Evolutionary conservation across 2,797 vertebrate species (phyloP).

Genomic region (Xenops minutus): DNA sequence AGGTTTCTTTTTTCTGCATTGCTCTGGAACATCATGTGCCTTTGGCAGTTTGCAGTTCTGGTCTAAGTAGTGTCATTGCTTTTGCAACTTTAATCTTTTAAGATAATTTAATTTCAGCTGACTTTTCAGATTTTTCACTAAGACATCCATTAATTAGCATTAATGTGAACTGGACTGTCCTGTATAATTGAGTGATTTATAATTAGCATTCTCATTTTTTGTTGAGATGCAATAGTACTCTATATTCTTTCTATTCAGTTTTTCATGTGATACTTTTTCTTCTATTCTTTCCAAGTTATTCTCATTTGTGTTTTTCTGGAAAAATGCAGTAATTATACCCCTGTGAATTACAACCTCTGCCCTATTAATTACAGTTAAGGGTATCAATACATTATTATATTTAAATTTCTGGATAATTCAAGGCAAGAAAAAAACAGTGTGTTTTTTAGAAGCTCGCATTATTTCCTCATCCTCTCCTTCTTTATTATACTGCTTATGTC

Average conservation of each 20-base stretch:
- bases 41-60: conserved; percentile 45
- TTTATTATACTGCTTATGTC: neutral
- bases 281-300: conserved; percentile 30
- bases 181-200: neutral
- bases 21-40: conserved; percentile 47
- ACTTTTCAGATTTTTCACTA: conserved; percentile 12
- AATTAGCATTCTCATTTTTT: neutral
- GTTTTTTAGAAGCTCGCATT: neutral
- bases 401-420: conserved; percentile 26
- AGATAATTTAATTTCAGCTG: conserved; percentile 46
- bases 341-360: conserved; percentile 14
- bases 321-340: conserved; percentile 54
- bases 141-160: conserved; percentile 15
- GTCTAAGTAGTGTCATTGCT: conserved; percentile 6
- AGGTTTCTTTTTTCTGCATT: conserved; percentile 8
- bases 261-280: neutral
- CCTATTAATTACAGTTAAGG: conserved; percentile 45
- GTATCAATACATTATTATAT: neutral
- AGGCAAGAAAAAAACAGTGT: neutral
- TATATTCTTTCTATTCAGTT: conserved; percentile 8
- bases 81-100: conserved; percentile 15
- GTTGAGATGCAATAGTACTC: neutral
- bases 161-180: conserved; percentile 2
- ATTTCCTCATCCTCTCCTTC: neutral
- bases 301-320: conserved; percentile 12